These are phyloP conservation scores for Psammodynastes pulverulentus DNA, from an alignment of 2,113 vertebrate species.

Conservation along the genomic window DNA sequence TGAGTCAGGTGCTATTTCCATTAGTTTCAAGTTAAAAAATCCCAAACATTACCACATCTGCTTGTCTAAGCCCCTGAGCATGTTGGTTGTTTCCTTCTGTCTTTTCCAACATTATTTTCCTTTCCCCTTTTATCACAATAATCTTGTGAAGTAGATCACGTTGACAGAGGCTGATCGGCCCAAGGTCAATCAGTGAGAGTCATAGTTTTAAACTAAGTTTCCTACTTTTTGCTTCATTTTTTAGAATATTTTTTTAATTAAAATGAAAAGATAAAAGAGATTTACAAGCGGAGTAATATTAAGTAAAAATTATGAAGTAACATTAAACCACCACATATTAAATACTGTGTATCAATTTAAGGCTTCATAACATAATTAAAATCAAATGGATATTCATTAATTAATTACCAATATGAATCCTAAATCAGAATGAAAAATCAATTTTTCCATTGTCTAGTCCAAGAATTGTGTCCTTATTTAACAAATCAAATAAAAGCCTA, in stretches of 20 bases:
- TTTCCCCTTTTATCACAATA: background rate
- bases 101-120: background rate
- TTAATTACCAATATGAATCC: background rate
- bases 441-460: background rate
- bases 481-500: background rate
- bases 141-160: background rate
- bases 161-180: background rate
- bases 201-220: background rate
- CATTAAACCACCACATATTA: background rate
- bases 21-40: background rate
- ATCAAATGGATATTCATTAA: background rate
- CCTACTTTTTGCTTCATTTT: background rate
- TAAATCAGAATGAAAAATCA: background rate
- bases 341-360: background rate
- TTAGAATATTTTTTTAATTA: background rate
- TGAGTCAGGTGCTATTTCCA: background rate
- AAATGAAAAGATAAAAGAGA: background rate
- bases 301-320: background rate
- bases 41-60: background rate
- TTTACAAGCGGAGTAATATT: background rate
- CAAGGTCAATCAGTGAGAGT: background rate
- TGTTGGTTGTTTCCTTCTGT: background rate
- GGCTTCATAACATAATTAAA: background rate
- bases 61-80: background rate
- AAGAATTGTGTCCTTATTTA: background rate